phyloP scores from a whole-genome alignment of 2,113 vertebrate species.

The Cairina moschata region DNA sequence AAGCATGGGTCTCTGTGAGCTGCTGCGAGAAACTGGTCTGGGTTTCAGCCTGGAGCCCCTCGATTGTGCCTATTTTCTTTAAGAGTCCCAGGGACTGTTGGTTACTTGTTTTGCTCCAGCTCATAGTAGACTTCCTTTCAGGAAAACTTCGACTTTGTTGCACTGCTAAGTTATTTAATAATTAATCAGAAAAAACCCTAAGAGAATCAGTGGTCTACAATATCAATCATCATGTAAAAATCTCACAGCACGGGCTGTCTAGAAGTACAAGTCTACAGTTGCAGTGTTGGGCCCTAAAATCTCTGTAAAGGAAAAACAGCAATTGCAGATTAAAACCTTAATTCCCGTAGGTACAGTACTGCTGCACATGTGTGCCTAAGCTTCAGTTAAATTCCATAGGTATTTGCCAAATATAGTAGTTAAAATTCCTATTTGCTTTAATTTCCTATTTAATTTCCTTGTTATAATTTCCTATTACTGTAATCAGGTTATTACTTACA shows the following conservation, averaged over 20 bases:
- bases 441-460: too few relatives aligned
- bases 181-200: not conserved
- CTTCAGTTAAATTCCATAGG: not conserved
- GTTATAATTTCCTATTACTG: not conserved
- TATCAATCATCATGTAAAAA: not conserved
- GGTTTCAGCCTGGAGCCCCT: not conserved
- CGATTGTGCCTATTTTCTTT: not conserved
- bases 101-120: not conserved
- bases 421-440: not conserved
- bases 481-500: not conserved
- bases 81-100: not conserved
- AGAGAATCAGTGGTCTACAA: not conserved
- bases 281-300: not conserved
- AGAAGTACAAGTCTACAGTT: not conserved
- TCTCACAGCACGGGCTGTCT: not conserved
- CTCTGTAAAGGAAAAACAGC: not conserved
- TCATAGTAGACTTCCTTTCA: not conserved
- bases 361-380: not conserved
- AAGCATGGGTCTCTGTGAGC: not conserved
- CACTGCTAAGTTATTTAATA: not conserved
- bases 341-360: not conserved
- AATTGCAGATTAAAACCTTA: not conserved
- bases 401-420: not conserved
- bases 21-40: not conserved
- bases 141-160: not conserved